Conservation (phyloP, 37 sponge, comb jelly and placozoan genomes). For the Tethya wilhelma region DNA sequence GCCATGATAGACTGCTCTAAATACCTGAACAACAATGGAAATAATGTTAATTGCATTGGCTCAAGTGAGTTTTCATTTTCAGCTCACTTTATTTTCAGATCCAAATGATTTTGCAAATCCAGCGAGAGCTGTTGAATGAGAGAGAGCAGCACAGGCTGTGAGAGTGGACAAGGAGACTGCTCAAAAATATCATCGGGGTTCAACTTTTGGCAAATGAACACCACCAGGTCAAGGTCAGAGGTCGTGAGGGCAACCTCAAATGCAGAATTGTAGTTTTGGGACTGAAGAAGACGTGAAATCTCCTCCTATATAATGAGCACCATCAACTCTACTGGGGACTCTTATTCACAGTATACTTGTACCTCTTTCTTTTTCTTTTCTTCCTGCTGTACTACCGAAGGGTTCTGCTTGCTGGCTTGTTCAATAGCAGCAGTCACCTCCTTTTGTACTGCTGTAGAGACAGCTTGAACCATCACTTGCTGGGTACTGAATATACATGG, state of each 20-base stretch:
- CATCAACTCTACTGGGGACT: no score
- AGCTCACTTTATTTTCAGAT: constrained; percentile 82
- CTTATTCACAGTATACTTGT: no score
- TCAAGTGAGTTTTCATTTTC: not conserved
- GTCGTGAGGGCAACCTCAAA: constrained; percentile 76
- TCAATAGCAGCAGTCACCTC: constrained; percentile 29
- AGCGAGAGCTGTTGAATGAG: constrained; percentile 90
- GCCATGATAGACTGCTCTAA: constrained; percentile 70
- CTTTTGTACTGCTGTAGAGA: constrained; percentile 6
- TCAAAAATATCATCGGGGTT: constrained; percentile 83
- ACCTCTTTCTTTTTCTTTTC: constrained; percentile 24
- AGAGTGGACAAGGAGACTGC: constrained; percentile 49
- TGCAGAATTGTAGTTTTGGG: constrained; percentile 50
- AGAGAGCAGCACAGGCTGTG: constrained; percentile 89
- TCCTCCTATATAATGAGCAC: not conserved
- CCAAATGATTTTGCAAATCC: constrained; percentile 67
- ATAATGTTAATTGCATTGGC: not conserved
- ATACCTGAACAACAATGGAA: constrained; percentile 57
- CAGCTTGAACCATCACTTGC: constrained; percentile 14
- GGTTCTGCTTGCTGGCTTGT: constrained; percentile 1
- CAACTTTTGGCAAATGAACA: constrained; percentile 73
- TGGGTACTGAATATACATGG: constrained; percentile 5
- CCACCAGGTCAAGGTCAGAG: constrained; percentile 67
- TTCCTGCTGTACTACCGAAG: not conserved
- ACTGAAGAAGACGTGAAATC: constrained; percentile 6